Evolutionary conservation across 1,140 invertebrate genomes (phyloP), one percentile per base, ranked within the genome.

Genomic region (Platyscapa corneri): DNA sequence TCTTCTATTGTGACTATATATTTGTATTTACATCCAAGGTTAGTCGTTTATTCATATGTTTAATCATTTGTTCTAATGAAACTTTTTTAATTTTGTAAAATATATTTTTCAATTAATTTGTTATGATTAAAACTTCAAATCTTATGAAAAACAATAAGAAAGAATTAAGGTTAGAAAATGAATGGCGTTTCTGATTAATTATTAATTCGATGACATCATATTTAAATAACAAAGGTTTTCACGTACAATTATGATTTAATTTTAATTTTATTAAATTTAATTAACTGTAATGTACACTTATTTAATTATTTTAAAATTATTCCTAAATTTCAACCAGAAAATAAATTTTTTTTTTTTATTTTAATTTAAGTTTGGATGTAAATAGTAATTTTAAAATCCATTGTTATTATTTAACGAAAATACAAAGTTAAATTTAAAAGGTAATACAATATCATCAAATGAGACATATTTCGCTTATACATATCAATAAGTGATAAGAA

Each of bases 131-230:
- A 12, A 78, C 16, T 27, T 72, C 12, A 14, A 16, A 32, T 0
- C 34, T 10, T n/a, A 74, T 37, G n/a, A 74, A 42, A 5, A 2
- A n/a, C n/a, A n/a, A n/a, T n/a, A 72, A 74, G 1, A 81, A 81
- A 80, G 42, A 20, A 39, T 74, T 60, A 20, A 75, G 81, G 81
- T 82, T 82, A 82, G 70, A 75, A 74, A 53, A 18, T 74, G 37
- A 30, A 75, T 82, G 16, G 8, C 34, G n/a, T 72, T 53, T 72
- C 12, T 53, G 3, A 32, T 37, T 46, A 27, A 53, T 72, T 12
- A 23, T 37, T 46, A 27, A 72, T 53, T 49, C 1, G 3, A 78
- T 78, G 82, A 84, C 75, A 74, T 84, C 75, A 84, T 56, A 72
- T 70, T 49, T 64, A 32, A 32, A 12, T 53, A 67, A 16, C 12